phyloP scores from a whole-genome alignment of 2,888 invertebrate genomes.

The Selenia dentaria region DNA sequence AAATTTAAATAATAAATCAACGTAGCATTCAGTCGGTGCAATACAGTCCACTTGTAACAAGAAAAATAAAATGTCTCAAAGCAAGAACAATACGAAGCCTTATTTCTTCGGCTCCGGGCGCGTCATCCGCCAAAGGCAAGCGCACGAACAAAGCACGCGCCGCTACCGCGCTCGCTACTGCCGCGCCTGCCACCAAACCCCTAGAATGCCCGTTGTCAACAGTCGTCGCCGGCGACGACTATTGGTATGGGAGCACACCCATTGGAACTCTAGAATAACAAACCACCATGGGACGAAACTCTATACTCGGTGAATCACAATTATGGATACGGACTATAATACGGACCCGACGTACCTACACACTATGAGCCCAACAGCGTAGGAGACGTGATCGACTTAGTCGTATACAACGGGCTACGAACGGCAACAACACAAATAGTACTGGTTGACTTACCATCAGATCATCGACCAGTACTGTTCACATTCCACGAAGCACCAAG shows the following conservation, averaged over 20 bases:
- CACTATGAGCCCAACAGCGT: background rate
- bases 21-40: too few relatives aligned
- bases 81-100: too few relatives aligned
- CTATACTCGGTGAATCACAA: background rate
- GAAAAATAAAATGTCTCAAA: too few relatives aligned
- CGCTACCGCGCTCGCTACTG: too few relatives aligned
- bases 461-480: too few relatives aligned
- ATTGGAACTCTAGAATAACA: background rate
- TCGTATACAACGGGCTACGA: background rate
- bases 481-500: background rate
- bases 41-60: too few relatives aligned
- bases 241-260: background rate
- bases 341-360: background rate
- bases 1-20: too few relatives aligned
- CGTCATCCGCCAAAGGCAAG: too few relatives aligned
- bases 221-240: conserved; percentile 4
- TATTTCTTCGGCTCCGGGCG: too few relatives aligned
- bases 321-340: background rate
- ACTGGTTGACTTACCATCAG: background rate
- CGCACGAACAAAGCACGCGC: too few relatives aligned
- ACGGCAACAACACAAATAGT: background rate
- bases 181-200: too few relatives aligned
- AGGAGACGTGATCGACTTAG: background rate
- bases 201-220: too few relatives aligned
- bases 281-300: background rate